These are phyloP conservation scores for Colistium nudipinnis DNA, from an alignment of 2,113 vertebrate genomes.

Conservation along the genomic window DNA sequence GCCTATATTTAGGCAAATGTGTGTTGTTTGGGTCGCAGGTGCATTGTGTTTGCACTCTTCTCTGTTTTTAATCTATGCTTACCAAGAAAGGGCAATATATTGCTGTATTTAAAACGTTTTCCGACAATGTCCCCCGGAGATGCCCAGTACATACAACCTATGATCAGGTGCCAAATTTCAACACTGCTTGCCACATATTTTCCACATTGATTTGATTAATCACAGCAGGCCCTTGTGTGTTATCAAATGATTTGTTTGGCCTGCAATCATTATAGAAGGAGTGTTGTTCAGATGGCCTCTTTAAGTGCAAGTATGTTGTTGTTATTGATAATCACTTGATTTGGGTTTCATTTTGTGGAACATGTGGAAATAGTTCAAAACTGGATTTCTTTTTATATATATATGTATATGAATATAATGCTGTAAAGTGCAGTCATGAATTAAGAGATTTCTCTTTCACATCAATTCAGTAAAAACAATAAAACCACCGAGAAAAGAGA, in stretches of 20 bases:
- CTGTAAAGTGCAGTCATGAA: slow-evolving; percentile 79
- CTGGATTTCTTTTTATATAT: slow-evolving; percentile 75
- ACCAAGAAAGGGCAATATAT: slow-evolving; percentile 26
- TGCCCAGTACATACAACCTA: slow-evolving; percentile 1
- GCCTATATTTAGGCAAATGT: neutral
- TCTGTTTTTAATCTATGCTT: slow-evolving; percentile 31
- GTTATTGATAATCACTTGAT: slow-evolving; percentile 73
- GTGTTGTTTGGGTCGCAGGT: slow-evolving; percentile 28
- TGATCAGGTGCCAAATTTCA: slow-evolving; percentile 64
- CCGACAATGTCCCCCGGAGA: neutral
- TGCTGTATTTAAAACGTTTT: slow-evolving; percentile 26
- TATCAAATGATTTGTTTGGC: slow-evolving; percentile 41
- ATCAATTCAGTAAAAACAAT: slow-evolving; percentile 73
- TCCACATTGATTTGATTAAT: slow-evolving; percentile 25
- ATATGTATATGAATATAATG: slow-evolving; percentile 78
- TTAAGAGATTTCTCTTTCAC: slow-evolving; percentile 78
- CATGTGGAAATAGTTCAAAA: slow-evolving; percentile 73
- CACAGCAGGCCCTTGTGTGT: slow-evolving; percentile 39
- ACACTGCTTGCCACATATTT: slow-evolving; percentile 18
- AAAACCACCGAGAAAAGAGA: slow-evolving; percentile 56
- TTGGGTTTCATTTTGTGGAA: slow-evolving; percentile 79
- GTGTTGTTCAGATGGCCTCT: slow-evolving; percentile 78
- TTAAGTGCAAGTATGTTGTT: slow-evolving; percentile 72
- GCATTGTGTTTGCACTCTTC: slow-evolving; percentile 17
- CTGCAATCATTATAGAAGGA: slow-evolving; percentile 54